phyloP scores from a whole-genome alignment of 2,888 invertebrate species.

The Sarcophaga rosellei region DNA sequence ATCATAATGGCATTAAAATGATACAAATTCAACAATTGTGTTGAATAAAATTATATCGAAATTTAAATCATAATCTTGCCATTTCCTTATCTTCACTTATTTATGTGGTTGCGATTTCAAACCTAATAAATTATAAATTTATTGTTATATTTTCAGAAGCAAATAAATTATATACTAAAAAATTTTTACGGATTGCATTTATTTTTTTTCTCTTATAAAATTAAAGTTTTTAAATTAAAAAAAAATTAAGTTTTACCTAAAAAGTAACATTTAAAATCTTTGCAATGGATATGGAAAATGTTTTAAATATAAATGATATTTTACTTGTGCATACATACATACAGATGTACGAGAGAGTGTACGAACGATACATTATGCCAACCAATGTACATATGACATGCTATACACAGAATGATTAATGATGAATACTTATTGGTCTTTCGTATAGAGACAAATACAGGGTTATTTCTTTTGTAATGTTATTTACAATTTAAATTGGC shows the following conservation, averaged over 20 bases:
- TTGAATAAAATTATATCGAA: neutral
- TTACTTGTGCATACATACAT: neutral
- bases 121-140: neutral
- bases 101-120: neutral
- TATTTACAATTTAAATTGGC: neutral
- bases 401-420: slow-evolving; percentile 47
- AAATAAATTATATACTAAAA: slow-evolving; percentile 39
- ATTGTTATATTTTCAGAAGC: slow-evolving; percentile 10
- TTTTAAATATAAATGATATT: slow-evolving; percentile 16
- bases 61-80: slow-evolving; percentile 53
- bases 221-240: slow-evolving; percentile 30
- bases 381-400: neutral
- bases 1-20: slow-evolving; percentile 5
- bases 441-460: neutral
- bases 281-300: slow-evolving; percentile 3
- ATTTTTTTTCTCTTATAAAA: neutral
- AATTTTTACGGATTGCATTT: neutral
- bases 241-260: slow-evolving; percentile 29
- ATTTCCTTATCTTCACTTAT: slow-evolving; percentile 10
- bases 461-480: neutral
- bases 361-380: neutral
- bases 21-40: slow-evolving; percentile 18
- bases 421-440: slow-evolving; percentile 22
- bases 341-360: neutral
- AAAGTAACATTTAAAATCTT: neutral